Evolutionary conservation across 2,113 vertebrate species (phyloP), one percentile per base, ranked within the genome.

Genomic region (Onychorhynchus coronatus): DNA sequence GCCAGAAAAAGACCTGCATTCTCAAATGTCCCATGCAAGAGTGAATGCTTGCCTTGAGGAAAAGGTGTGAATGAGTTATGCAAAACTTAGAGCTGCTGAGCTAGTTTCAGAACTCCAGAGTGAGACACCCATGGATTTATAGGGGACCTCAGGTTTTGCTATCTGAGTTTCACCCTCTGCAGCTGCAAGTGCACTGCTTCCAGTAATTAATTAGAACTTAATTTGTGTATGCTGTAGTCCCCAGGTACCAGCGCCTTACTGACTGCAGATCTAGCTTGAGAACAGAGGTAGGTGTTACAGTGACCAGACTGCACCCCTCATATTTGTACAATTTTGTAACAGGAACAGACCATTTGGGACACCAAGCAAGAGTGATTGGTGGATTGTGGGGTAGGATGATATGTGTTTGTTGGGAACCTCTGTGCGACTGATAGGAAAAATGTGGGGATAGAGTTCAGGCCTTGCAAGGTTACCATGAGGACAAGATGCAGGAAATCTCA

Each of bases 81-180:
- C 6, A 56, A 77, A 87, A 18, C 20, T 52, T 55, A 22, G 19
- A 39, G 44, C 25, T 28, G 6, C 20, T 59, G 28, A 85, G 8
- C 8, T 67, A 22, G 19, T 63, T 55, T 67, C 30, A 35, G 37
- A 88, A 74, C 2, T 16, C 11, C n/a, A 67, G 39, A 78, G 14
- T 0, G 0, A 77, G 42, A 58, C 5, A 25, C 14, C 12, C 42
- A 3, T 4, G 5, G 14, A 2, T 22, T 46, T 58, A 16, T 0
- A 46, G 22, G 58, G n/a, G 13, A 62, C 28, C 11, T 68, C 46
- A 30, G 6, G 24, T 65, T 84, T 84, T 86, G 22, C 19, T 53
- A 21, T 4, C 17, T 66, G 37, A 42, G 37, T n/a, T 73, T 41
- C 15, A 55, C 46, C 41, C 30, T 89, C 52, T 37, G 15, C 46